A percentile compares a stretch with the other conserved stretches of the same genome.
Conservation (phyloP, 2,113 vertebrate species). For the Alexandromys fortis region DNA sequence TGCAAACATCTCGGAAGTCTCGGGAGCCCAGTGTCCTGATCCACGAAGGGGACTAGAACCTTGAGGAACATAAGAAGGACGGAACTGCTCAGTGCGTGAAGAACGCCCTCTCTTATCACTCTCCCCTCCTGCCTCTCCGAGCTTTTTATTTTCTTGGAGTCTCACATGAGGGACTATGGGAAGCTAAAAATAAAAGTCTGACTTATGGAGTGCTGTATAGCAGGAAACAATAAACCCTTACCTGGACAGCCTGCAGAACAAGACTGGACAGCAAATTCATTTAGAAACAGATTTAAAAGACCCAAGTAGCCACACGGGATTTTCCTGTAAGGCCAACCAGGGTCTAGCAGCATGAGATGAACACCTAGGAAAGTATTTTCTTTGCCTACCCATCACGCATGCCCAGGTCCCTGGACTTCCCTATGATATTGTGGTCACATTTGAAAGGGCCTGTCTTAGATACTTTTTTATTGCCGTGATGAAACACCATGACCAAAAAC, state of each 20-base stretch:
- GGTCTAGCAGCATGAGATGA: neutral
- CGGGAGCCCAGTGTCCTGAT: conserved; percentile 65
- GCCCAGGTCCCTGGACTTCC: too few species aligned
- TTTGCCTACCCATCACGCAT: neutral
- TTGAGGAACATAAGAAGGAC: conserved; percentile 82
- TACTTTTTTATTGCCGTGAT: neutral
- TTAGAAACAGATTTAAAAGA: conserved; percentile 53
- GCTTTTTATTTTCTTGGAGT: conserved; percentile 68
- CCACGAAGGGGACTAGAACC: conserved; percentile 76
- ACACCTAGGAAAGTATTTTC: neutral
- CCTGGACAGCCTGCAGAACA: conserved; percentile 57
- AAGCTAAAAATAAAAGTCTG: conserved; percentile 46
- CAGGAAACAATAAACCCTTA: conserved; percentile 68
- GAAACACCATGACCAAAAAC: neutral
- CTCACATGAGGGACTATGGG: conserved; percentile 35
- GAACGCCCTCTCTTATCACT: conserved; percentile 41
- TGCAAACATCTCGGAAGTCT: conserved; percentile 86
- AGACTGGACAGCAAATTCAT: conserved; percentile 44
- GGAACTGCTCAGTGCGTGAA: conserved; percentile 38
- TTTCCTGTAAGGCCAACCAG: conserved; percentile 16
- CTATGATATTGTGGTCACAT: fast-evolving
- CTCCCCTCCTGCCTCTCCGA: conserved; percentile 33
- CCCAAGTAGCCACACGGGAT: neutral
- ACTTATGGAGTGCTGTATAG: conserved; percentile 24
- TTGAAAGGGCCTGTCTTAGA: too few species aligned